Conservation (phyloP, 2,888 invertebrate genomes). For the Dicranocentrus wangi region DNA sequence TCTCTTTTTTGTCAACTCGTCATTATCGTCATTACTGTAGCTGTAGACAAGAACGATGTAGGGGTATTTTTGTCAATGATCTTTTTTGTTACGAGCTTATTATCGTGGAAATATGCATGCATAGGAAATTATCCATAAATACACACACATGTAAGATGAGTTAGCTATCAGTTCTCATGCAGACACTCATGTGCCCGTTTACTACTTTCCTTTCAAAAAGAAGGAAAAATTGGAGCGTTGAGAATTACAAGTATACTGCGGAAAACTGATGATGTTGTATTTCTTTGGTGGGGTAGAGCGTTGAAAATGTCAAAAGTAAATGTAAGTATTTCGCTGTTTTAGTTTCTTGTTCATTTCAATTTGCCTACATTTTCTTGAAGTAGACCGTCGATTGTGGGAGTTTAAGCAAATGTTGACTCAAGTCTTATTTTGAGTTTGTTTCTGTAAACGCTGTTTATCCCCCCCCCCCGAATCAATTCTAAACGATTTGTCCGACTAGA, state of each 20-base stretch:
- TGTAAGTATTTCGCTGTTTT: neutral
- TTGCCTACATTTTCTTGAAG: neutral
- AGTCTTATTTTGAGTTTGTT: neutral
- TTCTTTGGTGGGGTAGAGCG: slow-evolving; percentile 6
- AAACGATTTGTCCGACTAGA: too few species aligned
- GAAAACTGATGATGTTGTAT: neutral
- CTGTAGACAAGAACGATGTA: slow-evolving; percentile 40
- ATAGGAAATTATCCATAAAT: slow-evolving; percentile 42
- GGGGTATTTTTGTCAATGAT: slow-evolving; percentile 29
- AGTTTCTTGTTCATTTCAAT: neutral
- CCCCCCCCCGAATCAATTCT: too few species aligned
- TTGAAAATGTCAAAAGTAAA: neutral
- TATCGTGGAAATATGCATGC: slow-evolving; percentile 20
- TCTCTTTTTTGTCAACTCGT: slow-evolving; percentile 26
- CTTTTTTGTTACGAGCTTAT: slow-evolving; percentile 23
- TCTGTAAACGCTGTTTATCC: neutral
- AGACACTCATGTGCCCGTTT: neutral
- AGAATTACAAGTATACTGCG: slow-evolving; percentile 22
- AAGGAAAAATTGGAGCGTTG: slow-evolving; percentile 31
- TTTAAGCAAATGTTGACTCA: neutral
- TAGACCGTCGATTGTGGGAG: neutral
- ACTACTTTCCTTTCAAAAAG: slow-evolving; percentile 9
- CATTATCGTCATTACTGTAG: slow-evolving; percentile 22
- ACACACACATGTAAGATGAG: neutral
- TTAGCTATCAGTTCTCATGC: neutral